Conservation (phyloP, 2,113 vertebrate species). For the Sapayoa aenigma region DNA sequence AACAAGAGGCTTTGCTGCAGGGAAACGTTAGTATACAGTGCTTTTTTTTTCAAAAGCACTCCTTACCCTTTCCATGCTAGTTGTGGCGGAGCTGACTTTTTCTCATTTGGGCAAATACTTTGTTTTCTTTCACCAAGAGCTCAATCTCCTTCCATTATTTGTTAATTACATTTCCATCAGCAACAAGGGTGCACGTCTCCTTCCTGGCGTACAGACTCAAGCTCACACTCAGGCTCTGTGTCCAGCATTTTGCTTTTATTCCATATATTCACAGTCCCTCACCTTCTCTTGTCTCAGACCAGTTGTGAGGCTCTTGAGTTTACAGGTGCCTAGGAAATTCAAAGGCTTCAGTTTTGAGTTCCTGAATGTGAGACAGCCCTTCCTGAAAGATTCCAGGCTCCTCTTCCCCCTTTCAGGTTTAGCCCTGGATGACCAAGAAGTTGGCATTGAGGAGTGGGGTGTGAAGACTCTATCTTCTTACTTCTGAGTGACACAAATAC, state of each 20-base stretch:
- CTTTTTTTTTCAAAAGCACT: background rate
- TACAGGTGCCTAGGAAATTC: background rate
- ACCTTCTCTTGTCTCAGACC: background rate
- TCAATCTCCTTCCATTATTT: background rate
- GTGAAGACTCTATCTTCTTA: background rate
- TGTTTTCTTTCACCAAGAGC: background rate
- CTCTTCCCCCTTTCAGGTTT: background rate
- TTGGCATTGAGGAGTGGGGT: background rate
- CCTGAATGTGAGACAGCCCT: background rate
- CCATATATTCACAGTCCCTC: background rate
- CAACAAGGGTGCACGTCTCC: background rate
- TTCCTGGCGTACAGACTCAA: background rate
- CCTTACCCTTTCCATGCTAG: background rate
- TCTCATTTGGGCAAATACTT: background rate
- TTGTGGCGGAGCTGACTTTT: background rate
- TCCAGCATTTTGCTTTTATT: slow-evolving; percentile 50
- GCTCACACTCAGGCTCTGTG: background rate
- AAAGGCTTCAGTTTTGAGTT: background rate
- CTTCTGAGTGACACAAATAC: background rate
- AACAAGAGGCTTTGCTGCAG: background rate
- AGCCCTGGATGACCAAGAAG: background rate
- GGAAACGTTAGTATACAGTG: fast-evolving
- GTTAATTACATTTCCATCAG: slow-evolving; percentile 9
- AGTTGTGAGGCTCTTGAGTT: background rate
- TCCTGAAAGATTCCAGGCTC: background rate